These are phyloP conservation scores for Platorchestia sp. DNA, from an alignment of 1,140 invertebrate genomes.

Conservation along the genomic window DNA sequence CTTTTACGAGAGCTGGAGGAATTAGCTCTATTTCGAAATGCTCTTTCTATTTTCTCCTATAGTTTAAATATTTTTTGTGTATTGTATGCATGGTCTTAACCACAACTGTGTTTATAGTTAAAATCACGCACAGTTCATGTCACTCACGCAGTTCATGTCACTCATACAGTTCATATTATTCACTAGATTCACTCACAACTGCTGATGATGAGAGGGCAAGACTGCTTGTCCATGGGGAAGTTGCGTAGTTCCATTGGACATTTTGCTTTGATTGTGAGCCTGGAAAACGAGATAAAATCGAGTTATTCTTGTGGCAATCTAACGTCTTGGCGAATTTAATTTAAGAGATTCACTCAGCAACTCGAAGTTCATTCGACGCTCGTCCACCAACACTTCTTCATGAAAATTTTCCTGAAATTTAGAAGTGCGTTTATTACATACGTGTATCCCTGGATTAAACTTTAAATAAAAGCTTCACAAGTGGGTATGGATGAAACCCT, in stretches of 20 bases:
- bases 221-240: constrained; percentile 79
- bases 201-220: constrained; percentile 76
- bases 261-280: constrained; percentile 78
- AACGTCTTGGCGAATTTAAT: neutral
- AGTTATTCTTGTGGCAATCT: neutral
- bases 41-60: too few species aligned
- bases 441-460: too few species aligned
- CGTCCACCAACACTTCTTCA: neutral
- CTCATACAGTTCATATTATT: too few species aligned
- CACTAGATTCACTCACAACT: constrained; percentile 75
- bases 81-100: too few species aligned
- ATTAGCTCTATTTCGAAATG: too few species aligned
- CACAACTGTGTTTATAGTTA: too few species aligned
- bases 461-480: neutral
- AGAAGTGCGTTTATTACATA: neutral
- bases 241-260: constrained; percentile 79
- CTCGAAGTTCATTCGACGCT: neutral
- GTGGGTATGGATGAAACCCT: too few species aligned
- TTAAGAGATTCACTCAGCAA: neutral
- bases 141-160: too few species aligned
- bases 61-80: too few species aligned
- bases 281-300: constrained; percentile 68
- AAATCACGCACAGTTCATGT: too few species aligned
- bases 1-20: too few species aligned
- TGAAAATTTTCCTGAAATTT: neutral